Conservation (phyloP, 2,113 vertebrate genomes). For the Catharus minimus region DNA sequence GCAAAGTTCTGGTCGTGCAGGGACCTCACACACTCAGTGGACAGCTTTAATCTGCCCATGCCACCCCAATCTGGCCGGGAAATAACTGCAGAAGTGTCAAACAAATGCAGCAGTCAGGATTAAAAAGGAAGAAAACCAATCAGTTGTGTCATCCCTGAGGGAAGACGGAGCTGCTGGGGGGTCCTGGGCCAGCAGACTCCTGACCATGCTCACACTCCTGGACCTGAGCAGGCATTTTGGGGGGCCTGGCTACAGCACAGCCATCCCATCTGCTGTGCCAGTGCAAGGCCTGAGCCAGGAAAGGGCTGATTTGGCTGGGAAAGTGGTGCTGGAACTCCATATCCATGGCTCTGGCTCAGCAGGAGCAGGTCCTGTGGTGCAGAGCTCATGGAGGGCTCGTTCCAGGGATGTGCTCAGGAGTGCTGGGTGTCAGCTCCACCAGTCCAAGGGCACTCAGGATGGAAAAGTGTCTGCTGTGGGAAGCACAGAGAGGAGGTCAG, state of each 20-base stretch:
- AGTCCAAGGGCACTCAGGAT: background rate
- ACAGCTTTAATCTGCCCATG: background rate
- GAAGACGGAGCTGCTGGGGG: background rate
- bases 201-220: accelerated
- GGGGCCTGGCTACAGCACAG: background rate
- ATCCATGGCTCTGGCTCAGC: background rate
- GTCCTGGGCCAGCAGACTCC: background rate
- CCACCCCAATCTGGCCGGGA: background rate
- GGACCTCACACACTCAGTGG: background rate
- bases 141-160: accelerated
- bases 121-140: background rate
- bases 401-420: background rate
- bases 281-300: background rate
- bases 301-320: background rate
- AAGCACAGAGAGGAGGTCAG: background rate
- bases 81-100: background rate
- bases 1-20: background rate
- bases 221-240: accelerated
- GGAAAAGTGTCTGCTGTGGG: accelerated
- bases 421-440: accelerated
- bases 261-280: background rate
- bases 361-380: background rate
- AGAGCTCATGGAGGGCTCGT: background rate
- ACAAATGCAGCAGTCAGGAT: background rate
- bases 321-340: accelerated